Evolutionary conservation across 2,113 vertebrate species (phyloP).

Genomic region (Actinemys pallida): DNA sequence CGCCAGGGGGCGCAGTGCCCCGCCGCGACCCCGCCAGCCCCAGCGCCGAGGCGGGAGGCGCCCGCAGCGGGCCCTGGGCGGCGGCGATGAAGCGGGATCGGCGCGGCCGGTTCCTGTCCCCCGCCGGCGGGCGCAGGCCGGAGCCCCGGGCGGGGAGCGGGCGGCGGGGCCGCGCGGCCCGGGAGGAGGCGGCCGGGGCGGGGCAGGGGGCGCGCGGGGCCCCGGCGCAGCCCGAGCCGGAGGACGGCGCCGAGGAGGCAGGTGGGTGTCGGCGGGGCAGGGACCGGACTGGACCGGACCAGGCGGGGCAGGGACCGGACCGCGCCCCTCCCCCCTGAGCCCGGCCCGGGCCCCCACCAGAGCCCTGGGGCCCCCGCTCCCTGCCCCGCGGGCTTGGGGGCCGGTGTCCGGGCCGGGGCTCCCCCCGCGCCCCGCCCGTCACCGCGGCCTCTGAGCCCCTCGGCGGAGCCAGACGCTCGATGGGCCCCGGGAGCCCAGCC

Average conservation of each 20-base stretch:
- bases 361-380: too few species aligned
- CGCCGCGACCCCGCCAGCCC: background rate
- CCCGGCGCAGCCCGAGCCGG: background rate
- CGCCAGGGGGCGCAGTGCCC: background rate
- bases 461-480: too few species aligned
- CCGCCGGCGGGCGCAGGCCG: background rate
- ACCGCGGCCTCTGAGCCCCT: background rate
- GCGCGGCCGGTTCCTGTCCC: slow-evolving; percentile 73
- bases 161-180: background rate
- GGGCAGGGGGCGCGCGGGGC: background rate
- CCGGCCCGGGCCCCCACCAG: too few species aligned
- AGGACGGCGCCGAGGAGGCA: background rate
- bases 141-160: background rate
- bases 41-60: background rate
- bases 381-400: too few species aligned
- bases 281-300: background rate
- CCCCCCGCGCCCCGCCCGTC: too few species aligned
- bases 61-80: background rate
- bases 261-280: background rate
- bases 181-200: background rate
- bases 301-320: background rate
- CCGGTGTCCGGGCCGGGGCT: too few species aligned
- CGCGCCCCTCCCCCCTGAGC: background rate
- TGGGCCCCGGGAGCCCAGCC: background rate
- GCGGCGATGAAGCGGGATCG: slow-evolving; percentile 82